A percentile compares a stretch with the other conserved stretches of the same genome.
Conservation (phyloP, 2,797 vertebrate species). For the Nyctalus aviator region DNA sequence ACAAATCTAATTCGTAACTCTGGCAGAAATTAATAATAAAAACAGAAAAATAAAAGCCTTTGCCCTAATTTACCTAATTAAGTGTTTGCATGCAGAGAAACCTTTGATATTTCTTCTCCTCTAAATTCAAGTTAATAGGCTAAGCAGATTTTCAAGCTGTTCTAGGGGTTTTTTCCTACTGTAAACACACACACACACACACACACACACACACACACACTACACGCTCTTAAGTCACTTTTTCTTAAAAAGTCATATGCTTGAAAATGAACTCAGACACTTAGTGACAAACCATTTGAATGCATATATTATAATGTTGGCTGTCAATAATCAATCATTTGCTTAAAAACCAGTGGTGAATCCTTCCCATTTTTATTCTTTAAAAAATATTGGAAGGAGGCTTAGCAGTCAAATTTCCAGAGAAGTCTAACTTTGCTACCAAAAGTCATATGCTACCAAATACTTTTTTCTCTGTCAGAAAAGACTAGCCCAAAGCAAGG, state of each 20-base stretch:
- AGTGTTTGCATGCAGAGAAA: not conserved
- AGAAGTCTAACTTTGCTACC: slow-evolving; percentile 17
- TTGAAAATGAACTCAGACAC: not conserved
- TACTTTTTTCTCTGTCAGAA: not conserved
- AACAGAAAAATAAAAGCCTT: slow-evolving; percentile 2
- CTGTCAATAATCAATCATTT: not conserved
- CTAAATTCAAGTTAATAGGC: not conserved
- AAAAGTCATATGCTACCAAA: not conserved
- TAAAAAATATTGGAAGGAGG: not conserved
- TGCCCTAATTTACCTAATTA: not conserved
- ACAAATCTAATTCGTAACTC: not conserved
- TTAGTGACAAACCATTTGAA: not conserved
- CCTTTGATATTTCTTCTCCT: not conserved
- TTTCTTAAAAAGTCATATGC: not conserved
- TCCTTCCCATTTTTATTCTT: slow-evolving; percentile 27
- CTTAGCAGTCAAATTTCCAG: not conserved
- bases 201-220: not conserved
- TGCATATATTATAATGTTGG: not conserved
- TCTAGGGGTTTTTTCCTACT: not conserved
- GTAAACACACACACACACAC: not conserved
- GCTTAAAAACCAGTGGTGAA: not conserved
- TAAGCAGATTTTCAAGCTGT: not conserved
- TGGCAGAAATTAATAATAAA: slow-evolving; percentile 4
- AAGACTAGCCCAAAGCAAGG: not conserved
- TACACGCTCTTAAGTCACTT: not conserved